These are phyloP conservation scores for Streblospio benedicti DNA, from an alignment of 1,140 invertebrate genomes.

Conservation along the genomic window DNA sequence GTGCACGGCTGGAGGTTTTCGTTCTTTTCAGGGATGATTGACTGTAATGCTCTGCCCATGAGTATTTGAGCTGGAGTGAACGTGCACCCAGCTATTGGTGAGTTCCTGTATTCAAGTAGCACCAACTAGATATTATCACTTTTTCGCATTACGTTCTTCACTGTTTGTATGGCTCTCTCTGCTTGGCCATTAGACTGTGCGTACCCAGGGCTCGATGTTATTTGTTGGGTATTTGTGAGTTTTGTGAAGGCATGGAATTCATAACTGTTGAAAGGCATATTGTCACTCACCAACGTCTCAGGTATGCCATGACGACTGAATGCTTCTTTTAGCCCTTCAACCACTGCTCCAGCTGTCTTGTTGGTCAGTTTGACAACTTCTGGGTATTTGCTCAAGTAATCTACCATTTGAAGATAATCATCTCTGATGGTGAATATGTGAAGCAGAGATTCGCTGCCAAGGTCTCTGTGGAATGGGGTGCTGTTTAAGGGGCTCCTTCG, in stretches of 20 bases:
- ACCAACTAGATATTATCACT: neutral
- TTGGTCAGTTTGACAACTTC: constrained; percentile 18
- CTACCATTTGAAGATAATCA: constrained; percentile 23
- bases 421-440: too few relatives aligned
- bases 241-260: constrained; percentile 9
- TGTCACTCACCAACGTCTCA: constrained; percentile 22
- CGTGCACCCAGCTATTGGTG: neutral
- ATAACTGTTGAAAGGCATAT: constrained; percentile 18
- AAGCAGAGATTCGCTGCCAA: neutral
- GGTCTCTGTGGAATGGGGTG: neutral
- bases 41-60: constrained; percentile 1
- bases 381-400: constrained; percentile 27
- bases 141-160: neutral
- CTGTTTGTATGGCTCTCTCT: constrained; percentile 2
- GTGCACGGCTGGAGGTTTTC: constrained; percentile 6
- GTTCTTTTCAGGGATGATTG: neutral
- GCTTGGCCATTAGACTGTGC: constrained; percentile 8
- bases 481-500: constrained; percentile 1
- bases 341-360: constrained; percentile 12
- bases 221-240: constrained; percentile 16
- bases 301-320: constrained; percentile 26
- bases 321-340: constrained; percentile 15
- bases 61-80: constrained; percentile 2
- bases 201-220: constrained; percentile 11
- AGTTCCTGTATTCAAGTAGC: constrained; percentile 3